Percentiles rank a stretch among this genome's conserved stretches.
phyloP scores from a whole-genome alignment of 2,888 invertebrate genomes.

The Altica lythri region DNA sequence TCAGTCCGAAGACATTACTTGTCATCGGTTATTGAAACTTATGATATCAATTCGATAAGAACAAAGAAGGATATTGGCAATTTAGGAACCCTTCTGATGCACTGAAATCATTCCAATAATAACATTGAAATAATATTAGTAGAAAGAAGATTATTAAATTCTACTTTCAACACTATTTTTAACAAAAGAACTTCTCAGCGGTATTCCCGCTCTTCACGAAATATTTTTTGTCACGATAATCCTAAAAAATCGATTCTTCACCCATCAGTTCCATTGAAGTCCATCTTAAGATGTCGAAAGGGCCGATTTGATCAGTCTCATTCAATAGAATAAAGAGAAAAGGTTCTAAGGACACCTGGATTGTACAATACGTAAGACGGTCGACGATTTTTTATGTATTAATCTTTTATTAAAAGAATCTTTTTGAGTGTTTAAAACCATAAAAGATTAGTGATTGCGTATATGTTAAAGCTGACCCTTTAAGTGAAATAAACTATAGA shows the following conservation, averaged over 20 bases:
- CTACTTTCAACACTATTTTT: neutral
- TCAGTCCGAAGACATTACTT: constrained; percentile 45
- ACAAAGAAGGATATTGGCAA: constrained; percentile 28
- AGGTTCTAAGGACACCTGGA: constrained; percentile 1
- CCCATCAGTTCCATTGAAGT: constrained; percentile 1
- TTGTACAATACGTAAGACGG: neutral
- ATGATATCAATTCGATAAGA: constrained; percentile 43
- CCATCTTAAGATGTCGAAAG: neutral
- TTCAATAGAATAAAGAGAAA: neutral
- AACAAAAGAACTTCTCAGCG: neutral
- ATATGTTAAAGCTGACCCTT: too few species aligned
- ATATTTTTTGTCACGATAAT: neutral
- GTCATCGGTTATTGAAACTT: constrained; percentile 52
- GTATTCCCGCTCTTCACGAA: neutral
- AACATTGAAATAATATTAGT: neutral
- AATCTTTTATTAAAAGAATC: neutral
- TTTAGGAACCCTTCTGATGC: constrained; percentile 6
- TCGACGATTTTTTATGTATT: neutral
- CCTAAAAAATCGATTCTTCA: neutral
- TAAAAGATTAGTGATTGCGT: too few species aligned
- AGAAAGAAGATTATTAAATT: neutral
- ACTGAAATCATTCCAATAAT: neutral
- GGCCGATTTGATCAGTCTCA: neutral
- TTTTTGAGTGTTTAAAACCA: too few species aligned
- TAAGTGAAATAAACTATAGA: too few species aligned